Evolutionary conservation across 2,888 invertebrate species (phyloP).

Genomic region (Peribatodes rhomboidaria): DNA sequence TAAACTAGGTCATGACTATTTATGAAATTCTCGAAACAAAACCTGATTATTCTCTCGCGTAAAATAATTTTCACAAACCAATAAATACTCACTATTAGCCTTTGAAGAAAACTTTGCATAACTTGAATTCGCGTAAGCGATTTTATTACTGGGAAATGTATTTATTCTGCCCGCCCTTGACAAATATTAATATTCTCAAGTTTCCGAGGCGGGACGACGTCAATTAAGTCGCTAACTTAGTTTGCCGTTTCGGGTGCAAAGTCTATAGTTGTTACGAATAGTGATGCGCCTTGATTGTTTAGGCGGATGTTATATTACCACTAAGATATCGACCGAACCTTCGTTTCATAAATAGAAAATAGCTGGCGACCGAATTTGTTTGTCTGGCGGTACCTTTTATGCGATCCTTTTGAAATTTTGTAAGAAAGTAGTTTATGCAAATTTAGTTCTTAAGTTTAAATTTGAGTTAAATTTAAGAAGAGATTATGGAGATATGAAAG

Average conservation of each 20-base stretch:
- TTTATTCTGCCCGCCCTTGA: conserved; percentile 46
- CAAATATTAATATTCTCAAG: conserved; percentile 49
- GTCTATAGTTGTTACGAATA: conserved; percentile 59
- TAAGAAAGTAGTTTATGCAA: too few species aligned
- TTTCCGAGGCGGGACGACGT: conserved; percentile 49
- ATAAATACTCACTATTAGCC: conserved; percentile 7
- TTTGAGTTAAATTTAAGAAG: too few species aligned
- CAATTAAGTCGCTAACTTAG: conserved; percentile 69
- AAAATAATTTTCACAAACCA: neutral
- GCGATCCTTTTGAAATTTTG: too few species aligned
- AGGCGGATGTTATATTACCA: neutral
- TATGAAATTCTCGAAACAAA: conserved; percentile 8
- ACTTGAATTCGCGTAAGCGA: conserved; percentile 26
- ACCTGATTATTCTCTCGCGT: neutral
- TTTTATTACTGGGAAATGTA: conserved; percentile 40
- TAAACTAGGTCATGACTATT: neutral
- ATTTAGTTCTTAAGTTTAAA: too few species aligned
- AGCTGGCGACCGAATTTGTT: too few species aligned
- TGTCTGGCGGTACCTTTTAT: too few species aligned
- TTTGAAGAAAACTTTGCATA: conserved; percentile 20
- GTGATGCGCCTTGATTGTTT: conserved; percentile 1
- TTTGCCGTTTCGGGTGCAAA: conserved; percentile 62
- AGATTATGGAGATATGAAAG: too few species aligned
- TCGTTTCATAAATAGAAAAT: too few species aligned
- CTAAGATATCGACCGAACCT: neutral